Evolutionary conservation across 2,888 invertebrate genomes (phyloP).

Genomic region (Stenurella melanura): DNA sequence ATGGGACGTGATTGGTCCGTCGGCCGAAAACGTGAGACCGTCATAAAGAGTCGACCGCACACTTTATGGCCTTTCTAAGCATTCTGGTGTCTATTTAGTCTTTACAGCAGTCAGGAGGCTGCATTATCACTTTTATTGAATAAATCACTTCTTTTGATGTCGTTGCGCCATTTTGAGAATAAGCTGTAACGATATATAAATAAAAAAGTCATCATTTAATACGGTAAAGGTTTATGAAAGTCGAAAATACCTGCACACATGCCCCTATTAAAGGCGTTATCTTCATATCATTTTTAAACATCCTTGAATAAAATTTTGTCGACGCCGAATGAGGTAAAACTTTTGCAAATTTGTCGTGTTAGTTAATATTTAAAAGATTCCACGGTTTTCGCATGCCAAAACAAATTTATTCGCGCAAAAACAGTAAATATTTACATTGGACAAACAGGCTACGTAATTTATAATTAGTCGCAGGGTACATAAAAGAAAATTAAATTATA

Average conservation of each 20-base stretch:
- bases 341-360: slow-evolving; percentile 33
- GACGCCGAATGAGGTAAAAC: slow-evolving; percentile 27
- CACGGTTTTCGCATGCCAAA: slow-evolving; percentile 38
- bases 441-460: slow-evolving; percentile 36
- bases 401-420: slow-evolving; percentile 39
- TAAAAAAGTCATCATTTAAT: too few species aligned
- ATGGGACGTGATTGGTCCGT: slow-evolving; percentile 37
- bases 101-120: slow-evolving; percentile 69
- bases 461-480: slow-evolving; percentile 24
- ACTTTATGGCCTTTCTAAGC: slow-evolving; percentile 70
- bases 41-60: slow-evolving; percentile 70
- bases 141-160: slow-evolving; percentile 46
- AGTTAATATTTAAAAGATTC: slow-evolving; percentile 37
- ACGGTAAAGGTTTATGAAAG: too few species aligned
- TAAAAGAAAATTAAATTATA: slow-evolving; percentile 37
- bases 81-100: slow-evolving; percentile 71
- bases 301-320: slow-evolving; percentile 33
- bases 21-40: slow-evolving; percentile 51
- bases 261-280: too few species aligned
- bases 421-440: slow-evolving; percentile 39
- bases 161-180: background rate
- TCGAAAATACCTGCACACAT: too few species aligned
- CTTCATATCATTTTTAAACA: slow-evolving; percentile 1
- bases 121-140: slow-evolving; percentile 70
- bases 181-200: background rate